These are phyloP conservation scores for Hyppa rectilinea DNA, from an alignment of 2,888 invertebrate genomes.

Conservation along the genomic window DNA sequence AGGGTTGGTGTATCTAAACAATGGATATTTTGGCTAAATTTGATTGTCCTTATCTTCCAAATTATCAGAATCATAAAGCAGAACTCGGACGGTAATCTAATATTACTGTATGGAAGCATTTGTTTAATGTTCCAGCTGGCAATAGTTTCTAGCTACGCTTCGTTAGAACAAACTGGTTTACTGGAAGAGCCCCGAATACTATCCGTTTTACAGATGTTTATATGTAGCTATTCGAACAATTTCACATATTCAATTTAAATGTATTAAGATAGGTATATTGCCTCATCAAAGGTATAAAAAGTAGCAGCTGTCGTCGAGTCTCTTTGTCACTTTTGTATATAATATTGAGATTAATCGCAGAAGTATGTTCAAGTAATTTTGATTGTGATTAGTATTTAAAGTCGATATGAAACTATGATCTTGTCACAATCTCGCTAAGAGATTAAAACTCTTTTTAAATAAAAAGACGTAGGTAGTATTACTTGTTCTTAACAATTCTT, in stretches of 20 bases:
- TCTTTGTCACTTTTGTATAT: neutral
- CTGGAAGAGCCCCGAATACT: conserved; percentile 6
- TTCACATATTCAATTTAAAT: neutral
- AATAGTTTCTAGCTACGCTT: conserved; percentile 38
- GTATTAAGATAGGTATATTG: neutral
- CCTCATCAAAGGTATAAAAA: neutral
- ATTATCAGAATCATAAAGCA: conserved; percentile 62
- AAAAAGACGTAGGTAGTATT: too few species aligned
- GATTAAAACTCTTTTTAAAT: neutral
- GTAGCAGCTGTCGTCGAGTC: neutral
- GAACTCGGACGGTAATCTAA: conserved; percentile 52
- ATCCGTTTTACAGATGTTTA: neutral
- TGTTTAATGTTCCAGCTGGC: conserved; percentile 56
- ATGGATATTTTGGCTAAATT: conserved; percentile 61
- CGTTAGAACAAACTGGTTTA: conserved; percentile 3
- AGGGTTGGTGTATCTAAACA: conserved; percentile 60
- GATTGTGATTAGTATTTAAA: neutral
- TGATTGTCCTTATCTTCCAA: conserved; percentile 65
- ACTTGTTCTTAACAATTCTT: conserved; percentile 9
- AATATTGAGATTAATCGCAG: neutral
- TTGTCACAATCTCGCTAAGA: neutral
- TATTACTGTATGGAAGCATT: conserved; percentile 20
- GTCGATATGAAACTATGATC: neutral
- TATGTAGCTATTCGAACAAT: neutral
- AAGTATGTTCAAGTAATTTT: neutral